Evolutionary conservation across 1,140 invertebrate genomes (phyloP), one percentile per base, ranked within the genome.

Genomic region (Mya arenaria): DNA sequence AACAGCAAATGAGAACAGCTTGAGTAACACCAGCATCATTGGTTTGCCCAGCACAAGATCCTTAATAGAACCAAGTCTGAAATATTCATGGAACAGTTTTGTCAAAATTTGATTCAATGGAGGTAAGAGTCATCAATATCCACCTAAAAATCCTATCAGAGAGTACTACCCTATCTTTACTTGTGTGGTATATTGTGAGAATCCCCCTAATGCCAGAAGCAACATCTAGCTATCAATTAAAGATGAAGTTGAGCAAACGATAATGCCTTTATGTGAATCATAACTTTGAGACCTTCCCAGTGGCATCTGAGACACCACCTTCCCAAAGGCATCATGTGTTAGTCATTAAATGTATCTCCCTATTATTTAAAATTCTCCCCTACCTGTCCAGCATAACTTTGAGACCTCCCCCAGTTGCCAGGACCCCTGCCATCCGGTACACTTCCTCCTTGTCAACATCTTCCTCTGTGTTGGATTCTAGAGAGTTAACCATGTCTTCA

Each of bases 401-500:
- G 2, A 99, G 93, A 0, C 98, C 98, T 58, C 96, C 97, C 94
- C 96, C 97, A 78, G 97, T 95, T 10, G 95, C 95, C 86, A 98
- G 94, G n/a, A 96, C 95, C 88, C 95, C 94, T 3, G 95, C 95
- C 94, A 96, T 94, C 86, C 95, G 96, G 91, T 98, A 99, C 0
- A 98, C 95, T 91, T 98, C 96, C 91, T 99, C 98, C 86, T 98
- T 97, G 91, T 99, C 97, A 0, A 98, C 96, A 82, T 97, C 96
- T 90, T 97, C 96, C 84, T 97, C 97, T 90, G 88, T 74, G 84
- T 96, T 97, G n/a, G 95, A 95, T 63, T 97, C 97, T 25, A 99
- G 93, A 3, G 96, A 97, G 93, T 99, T 98, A 17, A 99, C 97
- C 93, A 99, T 99, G 92, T 99, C 98, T 91, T 99, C 98, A 0